phyloP scores from a whole-genome alignment of 2,113 vertebrate genomes.

The Columba janthina region DNA sequence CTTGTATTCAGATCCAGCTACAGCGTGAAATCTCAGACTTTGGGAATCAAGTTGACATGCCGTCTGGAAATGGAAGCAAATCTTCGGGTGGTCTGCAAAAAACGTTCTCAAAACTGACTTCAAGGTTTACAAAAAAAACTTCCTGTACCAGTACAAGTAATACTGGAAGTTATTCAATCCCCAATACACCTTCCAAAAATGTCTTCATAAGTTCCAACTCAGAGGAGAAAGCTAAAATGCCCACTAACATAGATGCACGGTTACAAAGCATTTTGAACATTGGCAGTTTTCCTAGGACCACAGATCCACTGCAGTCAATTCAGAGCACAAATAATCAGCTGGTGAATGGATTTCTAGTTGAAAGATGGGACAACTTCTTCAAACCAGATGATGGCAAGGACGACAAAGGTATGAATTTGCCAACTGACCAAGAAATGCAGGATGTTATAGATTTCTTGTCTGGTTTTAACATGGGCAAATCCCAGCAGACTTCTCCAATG shows the following conservation, averaged over 20 bases:
- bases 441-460: constrained; percentile 99
- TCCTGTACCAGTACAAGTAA: constrained; percentile 83
- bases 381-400: constrained; percentile 77
- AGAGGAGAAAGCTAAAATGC: constrained; percentile 88
- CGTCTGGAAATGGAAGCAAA: constrained; percentile 87
- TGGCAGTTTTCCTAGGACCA: constrained; percentile 78
- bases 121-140: constrained; percentile 94
- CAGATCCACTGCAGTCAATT: constrained; percentile 73
- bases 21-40: constrained; percentile 90
- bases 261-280: constrained; percentile 88
- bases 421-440: constrained; percentile 99
- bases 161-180: constrained; percentile 89
- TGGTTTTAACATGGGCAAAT: constrained; percentile 98
- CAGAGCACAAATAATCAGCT: constrained; percentile 72
- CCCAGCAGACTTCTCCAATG: constrained; percentile 93
- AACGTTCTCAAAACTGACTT: constrained; percentile 97
- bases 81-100: constrained; percentile 91
- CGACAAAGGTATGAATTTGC: constrained; percentile 96
- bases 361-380: constrained; percentile 72
- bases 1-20: constrained; percentile 96
- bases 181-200: constrained; percentile 89
- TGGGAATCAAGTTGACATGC: constrained; percentile 82
- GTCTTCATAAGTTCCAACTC: constrained; percentile 78
- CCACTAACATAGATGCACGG: constrained; percentile 75
- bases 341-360: constrained; percentile 82